Percentiles rank a stretch among this genome's conserved stretches.
phyloP scores from a whole-genome alignment of 2,113 vertebrate species.

The Desmodus rotundus region DNA sequence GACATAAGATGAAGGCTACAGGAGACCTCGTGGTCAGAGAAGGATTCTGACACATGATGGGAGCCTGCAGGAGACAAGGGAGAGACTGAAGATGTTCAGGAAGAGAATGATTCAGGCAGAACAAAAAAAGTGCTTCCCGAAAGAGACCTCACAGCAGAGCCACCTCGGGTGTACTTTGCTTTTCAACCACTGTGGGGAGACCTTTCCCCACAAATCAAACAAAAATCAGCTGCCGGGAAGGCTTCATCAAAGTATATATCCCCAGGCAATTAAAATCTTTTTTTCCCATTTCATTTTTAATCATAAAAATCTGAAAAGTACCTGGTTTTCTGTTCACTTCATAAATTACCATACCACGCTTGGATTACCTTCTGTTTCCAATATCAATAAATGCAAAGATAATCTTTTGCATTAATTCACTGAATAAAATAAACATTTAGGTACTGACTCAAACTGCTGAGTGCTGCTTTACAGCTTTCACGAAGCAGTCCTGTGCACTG shows the following conservation, averaged over 20 bases:
- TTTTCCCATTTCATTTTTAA: background rate
- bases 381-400: background rate
- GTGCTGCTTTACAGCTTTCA: background rate
- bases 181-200: background rate
- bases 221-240: background rate
- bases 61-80: background rate
- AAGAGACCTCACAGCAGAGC: background rate
- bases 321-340: background rate
- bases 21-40: accelerated
- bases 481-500: background rate
- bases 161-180: background rate
- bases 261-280: background rate
- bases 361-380: background rate
- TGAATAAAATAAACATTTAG: background rate
- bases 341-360: background rate
- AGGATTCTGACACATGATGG: background rate
- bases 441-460: background rate
- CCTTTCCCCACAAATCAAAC: background rate
- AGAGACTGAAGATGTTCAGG: background rate
- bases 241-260: background rate
- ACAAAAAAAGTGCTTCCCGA: background rate
- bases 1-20: background rate
- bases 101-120: background rate
- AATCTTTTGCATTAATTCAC: background rate
- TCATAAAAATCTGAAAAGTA: background rate